Base-by-base conservation (phyloP, 2,113 vertebrate species). In the Salvelinus alpinus region DNA sequence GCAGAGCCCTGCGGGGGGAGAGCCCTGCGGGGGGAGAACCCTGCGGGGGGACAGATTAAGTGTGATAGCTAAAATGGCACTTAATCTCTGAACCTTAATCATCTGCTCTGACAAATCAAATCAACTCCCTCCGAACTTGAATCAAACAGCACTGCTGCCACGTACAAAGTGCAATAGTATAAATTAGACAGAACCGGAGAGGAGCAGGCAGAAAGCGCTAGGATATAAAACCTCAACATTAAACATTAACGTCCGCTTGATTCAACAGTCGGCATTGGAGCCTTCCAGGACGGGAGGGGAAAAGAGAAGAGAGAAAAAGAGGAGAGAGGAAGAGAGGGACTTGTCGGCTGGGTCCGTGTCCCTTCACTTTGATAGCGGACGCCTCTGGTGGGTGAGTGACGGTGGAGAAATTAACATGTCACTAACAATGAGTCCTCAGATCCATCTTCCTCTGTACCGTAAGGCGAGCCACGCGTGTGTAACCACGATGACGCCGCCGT, bases 371-470 rank as follows among this genome's bases (percentile, higher is more conserved):
- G 90, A 90, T 90, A 84, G 86, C 78, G 64, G 84, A 90, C 66
- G 86, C 88, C 83, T 82, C 74, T 86, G 82, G 51, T 54, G 82
- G 79, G 89, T 94, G 93, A 93, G 91, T 92, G 93, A 93, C 88
- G 84, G 89, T 84, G 89, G 87, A 94, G 90, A 94, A 94, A 95
- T 94, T 90, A 95, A 93, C 91, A 92, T 93, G 91, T 94, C 72
- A 91, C 91, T 93, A 93, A 92, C 91, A 93, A 91, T 94, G 89
- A 92, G 89, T 84, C 72, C 88, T 80, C 75, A 86, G 87, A 93
- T 94, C 82, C 89, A 93, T 94, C 93, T 94, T 91, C 88, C 86
- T 87, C 84, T 71, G 77, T 76, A 73, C 16, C 78, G 71, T 71
- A 57, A 71, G 74, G 29, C 72, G 75, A 68, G 72, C 78, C 74